Evolutionary conservation across 2,797 vertebrate species (phyloP), one percentile per base, ranked within the genome.

Genomic region (Acanthornis magna): DNA sequence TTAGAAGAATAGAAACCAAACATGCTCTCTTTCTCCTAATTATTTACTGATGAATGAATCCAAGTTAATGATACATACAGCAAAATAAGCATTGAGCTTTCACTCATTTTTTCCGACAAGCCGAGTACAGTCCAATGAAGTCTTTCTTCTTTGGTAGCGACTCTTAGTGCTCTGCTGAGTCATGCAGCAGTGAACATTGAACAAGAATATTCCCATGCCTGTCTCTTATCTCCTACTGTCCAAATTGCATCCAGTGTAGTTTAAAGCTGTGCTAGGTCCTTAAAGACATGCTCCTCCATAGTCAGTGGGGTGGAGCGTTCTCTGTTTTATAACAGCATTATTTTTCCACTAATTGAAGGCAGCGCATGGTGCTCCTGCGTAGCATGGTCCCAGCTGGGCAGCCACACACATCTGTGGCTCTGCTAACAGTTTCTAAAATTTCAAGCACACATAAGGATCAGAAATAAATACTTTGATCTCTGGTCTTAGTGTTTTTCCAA

Each of bases 251-350:
- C 40, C 47, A 74, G n/a, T 14, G 19, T 36, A 42, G 11, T 66
- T 94, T 51, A 73, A 81, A 93, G 36, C 43, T 15, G 3, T 40
- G 19, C 50, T 87, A 43, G 18, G 34, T 78, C 58, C 43, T 60
- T 62, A 75, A 81, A 86, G 21, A 47, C 20, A 18, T 42, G 18
- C 26, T 62, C 68, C 42, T 88, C 27, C 25, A 20, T 18, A 23
- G 23, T 6, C 61, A 5, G 2, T 16, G 16, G 20, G 22, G 19
- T 48, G 20, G 29, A 6, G 0, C 7, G 0, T 6, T n/a, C 36
- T 34, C 11, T 78, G 5, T 10, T 91, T 75, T 45, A 10, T 25
- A 83, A 16, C 8, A 72, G 21, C 32, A 20, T 47, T 74, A 13
- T 66, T 78, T 66, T 81, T 51, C 19, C 16, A 13, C 10, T 79